These are phyloP conservation scores for Ascaphus truei DNA, from an alignment of 2,113 vertebrate species.

Conservation along the genomic window DNA sequence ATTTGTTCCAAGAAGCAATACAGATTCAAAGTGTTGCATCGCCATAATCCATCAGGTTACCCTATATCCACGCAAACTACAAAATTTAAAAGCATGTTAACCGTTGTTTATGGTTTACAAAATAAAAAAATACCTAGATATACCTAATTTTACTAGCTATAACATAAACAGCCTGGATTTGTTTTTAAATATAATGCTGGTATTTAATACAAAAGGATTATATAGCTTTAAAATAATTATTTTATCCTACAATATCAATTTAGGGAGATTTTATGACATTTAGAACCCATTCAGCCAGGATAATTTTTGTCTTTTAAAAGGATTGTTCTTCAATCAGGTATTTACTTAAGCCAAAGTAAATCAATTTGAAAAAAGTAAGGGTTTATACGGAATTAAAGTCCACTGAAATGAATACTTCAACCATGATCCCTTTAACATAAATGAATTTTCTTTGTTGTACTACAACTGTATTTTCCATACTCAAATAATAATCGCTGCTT, in stretches of 20 bases:
- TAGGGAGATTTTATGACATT: slow-evolving; percentile 48
- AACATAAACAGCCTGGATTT: too few relatives aligned
- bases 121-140: too few relatives aligned
- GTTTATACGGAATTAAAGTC: slow-evolving; percentile 42
- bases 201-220: slow-evolving; percentile 57
- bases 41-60: too few relatives aligned
- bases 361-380: slow-evolving; percentile 47
- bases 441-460: too few relatives aligned
- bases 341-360: slow-evolving; percentile 53
- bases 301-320: slow-evolving; percentile 52
- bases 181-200: not conserved
- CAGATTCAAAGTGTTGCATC: too few relatives aligned
- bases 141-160: too few relatives aligned
- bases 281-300: slow-evolving; percentile 44
- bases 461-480: too few relatives aligned
- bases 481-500: too few relatives aligned
- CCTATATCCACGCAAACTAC: too few relatives aligned
- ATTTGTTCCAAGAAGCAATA: too few relatives aligned
- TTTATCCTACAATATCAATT: slow-evolving; percentile 57
- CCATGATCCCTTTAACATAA: slow-evolving; percentile 55
- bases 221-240: slow-evolving; percentile 55
- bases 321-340: slow-evolving; percentile 56
- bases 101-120: too few relatives aligned
- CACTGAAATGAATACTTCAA: slow-evolving; percentile 60
- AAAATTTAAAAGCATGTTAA: too few relatives aligned